These are phyloP conservation scores for Liasis olivaceus DNA, from an alignment of 2,797 vertebrate genomes.

Conservation along the genomic window DNA sequence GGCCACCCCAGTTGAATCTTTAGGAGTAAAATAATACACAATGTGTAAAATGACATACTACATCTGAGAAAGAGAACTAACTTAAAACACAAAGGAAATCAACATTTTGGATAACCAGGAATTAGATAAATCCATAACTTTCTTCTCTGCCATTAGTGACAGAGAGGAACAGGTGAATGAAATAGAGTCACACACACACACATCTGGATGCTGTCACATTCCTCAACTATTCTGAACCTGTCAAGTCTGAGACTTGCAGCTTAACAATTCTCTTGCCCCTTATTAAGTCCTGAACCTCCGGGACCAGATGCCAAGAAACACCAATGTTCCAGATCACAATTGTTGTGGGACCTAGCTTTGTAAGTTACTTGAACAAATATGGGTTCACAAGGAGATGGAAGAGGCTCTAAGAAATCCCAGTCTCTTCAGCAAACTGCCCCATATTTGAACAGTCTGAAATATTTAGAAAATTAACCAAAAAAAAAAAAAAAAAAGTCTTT, in stretches of 20 bases:
- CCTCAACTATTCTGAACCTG: background rate
- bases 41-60: background rate
- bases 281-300: background rate
- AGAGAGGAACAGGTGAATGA: background rate
- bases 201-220: background rate
- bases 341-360: background rate
- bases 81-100: background rate
- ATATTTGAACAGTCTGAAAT: background rate
- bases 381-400: background rate
- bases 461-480: conserved; percentile 6
- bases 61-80: background rate
- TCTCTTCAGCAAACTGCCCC: background rate
- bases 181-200: background rate
- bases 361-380: background rate
- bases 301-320: background rate
- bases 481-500: background rate
- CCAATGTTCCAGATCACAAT: background rate
- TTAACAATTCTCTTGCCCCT: too few species aligned
- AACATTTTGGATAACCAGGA: background rate
- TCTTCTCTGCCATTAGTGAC: background rate
- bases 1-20: background rate
- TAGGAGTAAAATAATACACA: background rate
- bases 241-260: background rate
- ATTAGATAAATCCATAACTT: background rate
- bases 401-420: background rate